Evolutionary conservation across 2,113 vertebrate species (phyloP), one percentile per base, ranked within the genome.

Genomic region (Vireo altiloquus): DNA sequence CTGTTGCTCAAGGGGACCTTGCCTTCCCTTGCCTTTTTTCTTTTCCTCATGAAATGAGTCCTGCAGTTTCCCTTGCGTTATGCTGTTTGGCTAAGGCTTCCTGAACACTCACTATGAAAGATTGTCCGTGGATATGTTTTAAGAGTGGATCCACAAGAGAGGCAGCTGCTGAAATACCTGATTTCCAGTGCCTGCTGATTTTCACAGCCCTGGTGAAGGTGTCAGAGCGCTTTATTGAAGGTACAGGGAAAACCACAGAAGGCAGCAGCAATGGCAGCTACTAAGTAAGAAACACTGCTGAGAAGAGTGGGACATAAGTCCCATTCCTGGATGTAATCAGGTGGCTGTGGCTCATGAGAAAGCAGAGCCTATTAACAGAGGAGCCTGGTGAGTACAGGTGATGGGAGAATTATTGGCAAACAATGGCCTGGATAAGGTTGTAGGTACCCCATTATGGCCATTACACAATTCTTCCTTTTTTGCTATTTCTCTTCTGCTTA

Each of bases 341-440:
- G 46, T 37, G 35, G 7, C 30, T 87, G 9, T 39, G 33, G 50
- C 47, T 92, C 70, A 42, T n/a, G 64, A 82, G 75, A 80, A 94
- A 72, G 60, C 49, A 60, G 24, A 71, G n/a, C 15, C 82, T 40
- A 6, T 72, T 85, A 82, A 64, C 25, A 44, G 56, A 68, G 79
- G 7, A 93, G 35, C 40, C 28, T 61, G 31, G 56, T 27, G 37
- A 90, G 31, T 53, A 21, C 50, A 61, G 65, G 23, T n/a, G 70
- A 53, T 77, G 28, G 23, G 22, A 6, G 35, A 86, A 77, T 13
- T 83, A 50, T 65, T 94, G 81, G 71, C 75, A 90, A 88, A 42
- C 47, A 64, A 40, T 0, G 0, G 13, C 24, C 24, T 60, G n/a
- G 16, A n/a, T 65, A 19, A 44, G 25, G 17, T 15, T 52, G 7